These are phyloP conservation scores for Epistrophe eligans DNA, from an alignment of 2,888 invertebrate genomes.

Conservation along the genomic window DNA sequence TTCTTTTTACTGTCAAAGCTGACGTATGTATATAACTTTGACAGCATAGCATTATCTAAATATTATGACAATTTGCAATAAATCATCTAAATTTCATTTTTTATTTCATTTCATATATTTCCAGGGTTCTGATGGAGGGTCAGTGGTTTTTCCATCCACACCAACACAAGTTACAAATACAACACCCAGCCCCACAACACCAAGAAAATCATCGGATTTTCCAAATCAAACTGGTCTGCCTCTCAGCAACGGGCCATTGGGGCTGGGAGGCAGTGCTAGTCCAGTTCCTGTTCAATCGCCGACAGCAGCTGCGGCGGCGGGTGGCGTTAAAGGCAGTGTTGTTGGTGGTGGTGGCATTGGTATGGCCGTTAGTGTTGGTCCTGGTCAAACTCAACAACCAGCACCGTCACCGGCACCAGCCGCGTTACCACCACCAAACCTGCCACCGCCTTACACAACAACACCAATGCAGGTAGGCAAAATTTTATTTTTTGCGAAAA, in stretches of 20 bases:
- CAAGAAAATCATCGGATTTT: slow-evolving; percentile 88
- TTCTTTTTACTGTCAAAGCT: not conserved
- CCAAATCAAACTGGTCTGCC: slow-evolving; percentile 85
- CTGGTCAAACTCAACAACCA: slow-evolving; percentile 73
- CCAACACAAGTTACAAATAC: slow-evolving; percentile 84
- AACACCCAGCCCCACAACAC: slow-evolving; percentile 86
- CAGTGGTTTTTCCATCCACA: slow-evolving; percentile 88
- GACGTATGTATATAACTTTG: not conserved
- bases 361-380: slow-evolving; percentile 65
- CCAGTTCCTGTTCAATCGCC: slow-evolving; percentile 82
- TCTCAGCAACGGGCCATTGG: slow-evolving; percentile 86
- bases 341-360: slow-evolving; percentile 61
- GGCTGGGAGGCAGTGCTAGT: slow-evolving; percentile 87
- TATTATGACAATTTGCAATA: too few species aligned
- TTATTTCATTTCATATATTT: slow-evolving; percentile 80
- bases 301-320: slow-evolving; percentile 62
- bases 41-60: not conserved
- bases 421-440: slow-evolving; percentile 87
- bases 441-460: slow-evolving; percentile 87
- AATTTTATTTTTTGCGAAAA: too few species aligned
- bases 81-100: not conserved
- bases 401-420: slow-evolving; percentile 86
- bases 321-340: slow-evolving; percentile 63
- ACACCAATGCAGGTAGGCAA: slow-evolving; percentile 82
- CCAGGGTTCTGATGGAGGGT: slow-evolving; percentile 91